Base-by-base conservation (phyloP, 2,888 invertebrate species). In the Stenodera caucasica region DNA sequence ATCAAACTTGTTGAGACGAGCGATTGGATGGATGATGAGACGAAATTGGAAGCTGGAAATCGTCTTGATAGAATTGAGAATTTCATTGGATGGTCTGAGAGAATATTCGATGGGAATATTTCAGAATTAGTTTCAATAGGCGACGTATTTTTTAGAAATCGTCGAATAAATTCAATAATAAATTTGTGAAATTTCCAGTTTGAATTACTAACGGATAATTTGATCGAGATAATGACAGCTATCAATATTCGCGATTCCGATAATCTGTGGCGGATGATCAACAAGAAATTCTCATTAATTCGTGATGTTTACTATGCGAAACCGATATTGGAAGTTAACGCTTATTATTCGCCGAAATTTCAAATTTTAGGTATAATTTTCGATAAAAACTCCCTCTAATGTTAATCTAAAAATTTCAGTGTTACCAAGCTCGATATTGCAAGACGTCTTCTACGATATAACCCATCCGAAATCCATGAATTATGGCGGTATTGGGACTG, bases 401-500 rank as follows among this genome's bases (percentile, higher is more conserved):
- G 29, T 21, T 21, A 53, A 53, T 1, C 53, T 11, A 23, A 60
- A 9, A 50, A 40, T 75, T 75, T 45, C 58, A 77, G 77, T 73
- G 33, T 51, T 77, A 40, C 70, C 72, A 8, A 69, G 72, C n/a
- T 67, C 74, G 7, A 69, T 77, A 35, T 54, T 77, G 5, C 73
- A 74, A 62, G 70, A 65, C 1, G 61, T 65, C 11, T 65, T 77
- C 29, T 75, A 69, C 54, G 67, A 72, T 51, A 40, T 54, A n/a
- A 56, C 72, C 8, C 61, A 70, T 18, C 77, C 77, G 0, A 61
- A 70, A 49, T 77, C 73, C 54, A 64, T 77, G 61, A 78, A 77
- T 58, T 77, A 75, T 55, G 77, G 74, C 6, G 61, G 72, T 9
- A 55, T 77, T 49, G 78, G 77, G 1, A 69, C 70, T 26, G 70